phyloP scores from a whole-genome alignment of 2,113 vertebrate genomes.

The Cathartes aura region DNA sequence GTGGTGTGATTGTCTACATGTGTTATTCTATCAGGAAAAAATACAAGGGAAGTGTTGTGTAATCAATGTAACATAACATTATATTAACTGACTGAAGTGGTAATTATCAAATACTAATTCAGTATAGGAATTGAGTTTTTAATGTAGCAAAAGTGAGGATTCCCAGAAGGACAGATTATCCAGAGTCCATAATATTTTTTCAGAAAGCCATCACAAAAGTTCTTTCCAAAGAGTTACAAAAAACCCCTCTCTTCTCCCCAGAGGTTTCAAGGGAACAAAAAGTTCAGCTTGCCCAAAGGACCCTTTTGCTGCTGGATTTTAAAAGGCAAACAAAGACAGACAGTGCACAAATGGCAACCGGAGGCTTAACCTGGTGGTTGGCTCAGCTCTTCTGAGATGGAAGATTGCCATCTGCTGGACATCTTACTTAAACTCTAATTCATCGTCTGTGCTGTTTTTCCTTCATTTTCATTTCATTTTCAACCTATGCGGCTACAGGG shows the following conservation, averaged over 20 bases:
- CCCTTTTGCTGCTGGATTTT: neutral
- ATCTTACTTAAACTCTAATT: neutral
- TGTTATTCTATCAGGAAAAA: neutral
- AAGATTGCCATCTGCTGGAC: constrained; percentile 33
- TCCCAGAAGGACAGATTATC: neutral
- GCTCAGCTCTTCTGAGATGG: neutral
- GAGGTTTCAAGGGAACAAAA: neutral
- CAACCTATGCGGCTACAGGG: neutral
- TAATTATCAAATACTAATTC: neutral
- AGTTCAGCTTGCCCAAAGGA: neutral
- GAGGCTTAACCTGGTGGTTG: neutral
- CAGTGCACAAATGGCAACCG: neutral
- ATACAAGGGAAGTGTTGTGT: neutral
- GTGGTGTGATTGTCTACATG: neutral
- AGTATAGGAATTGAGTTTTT: neutral
- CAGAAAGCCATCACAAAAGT: neutral
- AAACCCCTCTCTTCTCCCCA: neutral
- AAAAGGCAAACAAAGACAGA: neutral
- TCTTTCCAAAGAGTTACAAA: neutral
- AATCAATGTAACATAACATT: neutral
- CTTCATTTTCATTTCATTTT: neutral
- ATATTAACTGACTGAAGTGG: neutral
- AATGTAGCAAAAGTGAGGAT: neutral
- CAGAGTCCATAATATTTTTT: rapidly evolving
- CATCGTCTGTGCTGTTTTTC: neutral